Evolutionary conservation across 2,888 invertebrate species (phyloP).

Genomic region (Archips xylosteana): DNA sequence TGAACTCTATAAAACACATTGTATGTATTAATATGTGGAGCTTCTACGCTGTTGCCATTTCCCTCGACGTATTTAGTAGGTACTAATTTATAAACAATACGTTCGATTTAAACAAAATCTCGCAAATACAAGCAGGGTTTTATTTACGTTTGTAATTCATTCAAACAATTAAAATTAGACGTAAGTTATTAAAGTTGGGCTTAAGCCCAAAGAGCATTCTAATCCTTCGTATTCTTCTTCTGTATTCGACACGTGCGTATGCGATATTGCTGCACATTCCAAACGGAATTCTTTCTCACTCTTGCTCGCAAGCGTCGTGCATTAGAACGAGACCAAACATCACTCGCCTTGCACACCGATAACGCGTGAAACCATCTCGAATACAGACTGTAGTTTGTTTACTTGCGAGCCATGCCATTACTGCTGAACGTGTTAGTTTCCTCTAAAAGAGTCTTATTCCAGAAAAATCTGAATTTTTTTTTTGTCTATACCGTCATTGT

Average conservation of each 20-base stretch:
- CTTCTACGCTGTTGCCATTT: too few species aligned
- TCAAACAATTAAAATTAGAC: too few species aligned
- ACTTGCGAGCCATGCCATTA: neutral
- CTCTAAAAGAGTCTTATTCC: neutral
- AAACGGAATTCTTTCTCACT: neutral
- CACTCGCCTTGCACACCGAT: neutral
- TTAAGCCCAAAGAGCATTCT: neutral
- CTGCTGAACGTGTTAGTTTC: neutral
- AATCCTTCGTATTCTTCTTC: neutral
- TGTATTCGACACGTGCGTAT: constrained; percentile 4
- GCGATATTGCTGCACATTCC: neutral
- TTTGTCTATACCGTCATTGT: neutral
- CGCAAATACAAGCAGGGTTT: too few species aligned
- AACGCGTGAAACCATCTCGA: neutral
- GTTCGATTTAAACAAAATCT: too few species aligned
- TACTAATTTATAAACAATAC: too few species aligned
- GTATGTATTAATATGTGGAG: too few species aligned
- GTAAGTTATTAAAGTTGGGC: too few species aligned
- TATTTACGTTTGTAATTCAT: too few species aligned
- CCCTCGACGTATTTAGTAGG: too few species aligned
- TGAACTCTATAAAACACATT: too few species aligned
- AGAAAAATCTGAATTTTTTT: neutral
- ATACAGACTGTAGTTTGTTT: neutral
- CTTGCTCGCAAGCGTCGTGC: neutral
- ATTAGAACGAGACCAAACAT: neutral